phyloP scores from a whole-genome alignment of 2,888 invertebrate species.

The Brenthis ino region DNA sequence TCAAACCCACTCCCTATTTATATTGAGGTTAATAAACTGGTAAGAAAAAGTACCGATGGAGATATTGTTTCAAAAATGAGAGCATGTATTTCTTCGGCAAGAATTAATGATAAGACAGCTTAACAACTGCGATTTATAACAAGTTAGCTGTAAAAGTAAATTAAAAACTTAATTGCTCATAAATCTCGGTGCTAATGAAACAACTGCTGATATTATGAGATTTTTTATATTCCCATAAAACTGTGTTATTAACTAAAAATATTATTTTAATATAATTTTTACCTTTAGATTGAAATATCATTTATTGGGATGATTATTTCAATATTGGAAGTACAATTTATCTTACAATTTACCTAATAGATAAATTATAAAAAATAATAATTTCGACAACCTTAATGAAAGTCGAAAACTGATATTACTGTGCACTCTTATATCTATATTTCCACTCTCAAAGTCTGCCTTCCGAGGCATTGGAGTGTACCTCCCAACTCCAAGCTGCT shows the following conservation, averaged over 20 bases:
- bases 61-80: constrained; percentile 22
- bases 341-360: too few relatives aligned
- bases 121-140: constrained; percentile 29
- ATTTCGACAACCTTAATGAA: too few relatives aligned
- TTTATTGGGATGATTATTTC: too few relatives aligned
- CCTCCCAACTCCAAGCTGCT: too few relatives aligned
- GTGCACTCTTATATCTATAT: too few relatives aligned
- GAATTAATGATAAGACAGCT: constrained; percentile 30
- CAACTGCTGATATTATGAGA: constrained; percentile 21
- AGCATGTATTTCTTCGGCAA: constrained; percentile 20
- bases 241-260: constrained; percentile 1
- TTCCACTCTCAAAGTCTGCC: too few relatives aligned
- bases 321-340: too few relatives aligned
- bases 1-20: neutral
- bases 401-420: too few relatives aligned
- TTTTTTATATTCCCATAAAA: constrained; percentile 12
- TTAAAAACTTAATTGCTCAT: constrained; percentile 29
- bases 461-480: too few relatives aligned
- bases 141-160: constrained; percentile 29
- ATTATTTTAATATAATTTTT: too few relatives aligned
- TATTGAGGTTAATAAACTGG: neutral
- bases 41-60: constrained; percentile 7
- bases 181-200: constrained; percentile 25
- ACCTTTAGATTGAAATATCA: too few relatives aligned
- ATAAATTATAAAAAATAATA: too few relatives aligned